Base-by-base conservation (phyloP, 2,888 invertebrate genomes). In the Chouioia cunea region DNA sequence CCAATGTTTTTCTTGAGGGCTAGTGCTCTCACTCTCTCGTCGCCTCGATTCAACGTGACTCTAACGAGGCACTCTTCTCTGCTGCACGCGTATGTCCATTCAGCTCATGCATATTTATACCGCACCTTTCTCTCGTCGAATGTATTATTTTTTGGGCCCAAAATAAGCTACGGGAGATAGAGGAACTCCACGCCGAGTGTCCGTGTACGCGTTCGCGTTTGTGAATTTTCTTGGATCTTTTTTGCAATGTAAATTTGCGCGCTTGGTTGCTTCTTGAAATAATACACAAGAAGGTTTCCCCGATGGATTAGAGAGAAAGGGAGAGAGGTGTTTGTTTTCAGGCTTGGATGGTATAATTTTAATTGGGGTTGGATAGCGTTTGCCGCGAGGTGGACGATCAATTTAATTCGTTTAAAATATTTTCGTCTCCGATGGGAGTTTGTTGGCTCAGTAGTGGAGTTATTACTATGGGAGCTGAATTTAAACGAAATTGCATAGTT, bases 171-270 rank as follows among this genome's bases (percentile, higher is more conserved):
- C 27, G 47, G 14, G 47, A 27, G 22, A n/a, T 27, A 27, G 59
- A 48, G 46, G 27, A 57, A 57, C 57, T 54, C 54, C 1, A 22
- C 10, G 18, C 47, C 0, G 22, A 4, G 16, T n/a, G 63, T 14
- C 10, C n/a, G 27, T 16, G 48, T 46, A n/a, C 57, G 57, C 57
- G 65, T 65, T 56, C 43, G n/a, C n/a, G n/a, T n/a, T n/a, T n/a
- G n/a, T n/a, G n/a, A n/a, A n/a, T n/a, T n/a, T 56, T 65, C 57
- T 50, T 57, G 65, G 57, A 65, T 65, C 23, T 16, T 65, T 57
- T 65, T 57, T 65, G 57, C 65, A 56, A 43, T 65, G 65, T 57
- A 48, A 65, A 65, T 65, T 27, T 16, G 43, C 53, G 36, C 36
- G 15, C 18, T 22, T 14, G 22, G 44, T 56, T 47, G 27, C 46